Conservation (phyloP, 2,888 invertebrate genomes). For the Augochlorella aurata region DNA sequence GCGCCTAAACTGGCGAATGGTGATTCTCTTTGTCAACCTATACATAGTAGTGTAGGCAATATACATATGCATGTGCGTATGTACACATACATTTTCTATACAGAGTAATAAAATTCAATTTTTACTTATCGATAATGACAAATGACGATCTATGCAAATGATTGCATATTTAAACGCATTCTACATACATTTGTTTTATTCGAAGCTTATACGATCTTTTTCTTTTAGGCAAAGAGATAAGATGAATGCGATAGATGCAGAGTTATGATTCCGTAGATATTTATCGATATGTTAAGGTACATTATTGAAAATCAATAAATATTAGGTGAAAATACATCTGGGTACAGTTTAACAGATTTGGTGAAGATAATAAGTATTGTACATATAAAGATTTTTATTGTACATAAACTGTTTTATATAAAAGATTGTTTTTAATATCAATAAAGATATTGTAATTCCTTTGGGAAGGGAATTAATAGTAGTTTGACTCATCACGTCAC, state of each 20-base stretch:
- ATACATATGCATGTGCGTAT: no score
- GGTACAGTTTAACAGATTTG: background rate
- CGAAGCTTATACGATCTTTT: background rate
- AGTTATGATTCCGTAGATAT: background rate
- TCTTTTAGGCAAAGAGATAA: background rate
- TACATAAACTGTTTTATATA: background rate
- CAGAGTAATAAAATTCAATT: background rate
- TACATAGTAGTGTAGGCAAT: no score
- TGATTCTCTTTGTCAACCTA: no score
- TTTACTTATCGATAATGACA: background rate
- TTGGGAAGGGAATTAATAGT: background rate
- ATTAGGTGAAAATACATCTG: background rate
- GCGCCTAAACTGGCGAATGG: no score
- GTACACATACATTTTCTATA: no score
- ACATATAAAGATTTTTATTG: background rate
- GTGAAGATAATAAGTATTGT: background rate
- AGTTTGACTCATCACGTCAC: background rate
- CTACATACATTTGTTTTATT: background rate
- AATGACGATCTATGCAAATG: background rate
- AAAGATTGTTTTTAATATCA: background rate
- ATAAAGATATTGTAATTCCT: background rate
- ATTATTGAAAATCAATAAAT: background rate
- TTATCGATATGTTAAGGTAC: background rate
- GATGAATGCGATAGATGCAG: background rate
- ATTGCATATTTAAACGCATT: background rate